These are phyloP conservation scores for Asarcornis scutulata DNA, from an alignment of 2,113 vertebrate species.

Conservation along the genomic window DNA sequence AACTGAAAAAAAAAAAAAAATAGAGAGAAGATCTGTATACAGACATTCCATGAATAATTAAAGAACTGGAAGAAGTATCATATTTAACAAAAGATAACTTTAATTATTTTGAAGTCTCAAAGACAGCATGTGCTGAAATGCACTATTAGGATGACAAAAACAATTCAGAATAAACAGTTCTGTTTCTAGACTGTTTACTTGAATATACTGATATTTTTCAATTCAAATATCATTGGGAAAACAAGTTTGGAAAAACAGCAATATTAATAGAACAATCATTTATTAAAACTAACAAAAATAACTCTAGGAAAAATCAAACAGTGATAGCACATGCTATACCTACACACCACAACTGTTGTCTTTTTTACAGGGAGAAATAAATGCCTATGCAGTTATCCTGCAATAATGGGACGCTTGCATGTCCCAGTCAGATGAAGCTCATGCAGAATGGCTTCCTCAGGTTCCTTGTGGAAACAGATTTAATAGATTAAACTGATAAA, in stretches of 20 bases:
- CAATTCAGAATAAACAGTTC: neutral
- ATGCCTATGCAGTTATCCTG: neutral
- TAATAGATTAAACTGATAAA: neutral
- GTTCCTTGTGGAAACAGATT: neutral
- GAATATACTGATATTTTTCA: neutral
- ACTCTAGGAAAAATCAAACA: neutral
- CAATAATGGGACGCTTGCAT: neutral
- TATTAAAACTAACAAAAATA: neutral
- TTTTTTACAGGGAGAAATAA: neutral
- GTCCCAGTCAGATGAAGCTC: neutral
- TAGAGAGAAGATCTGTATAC: neutral
- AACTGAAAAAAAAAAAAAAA: constrained; percentile 53
- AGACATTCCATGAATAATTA: constrained; percentile 31
- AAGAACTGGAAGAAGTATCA: neutral
- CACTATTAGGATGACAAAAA: neutral
- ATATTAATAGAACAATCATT: neutral
- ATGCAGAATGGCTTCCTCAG: neutral
- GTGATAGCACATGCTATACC: neutral
- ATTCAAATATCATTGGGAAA: neutral
- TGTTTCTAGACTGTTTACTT: neutral
- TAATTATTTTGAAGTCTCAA: neutral
- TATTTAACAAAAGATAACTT: constrained; percentile 5
- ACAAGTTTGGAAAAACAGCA: neutral
- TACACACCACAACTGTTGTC: neutral
- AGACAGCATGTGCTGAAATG: neutral